These are phyloP conservation scores for Chloroceryle amazona DNA, from an alignment of 2,797 vertebrate genomes.

Conservation along the genomic window DNA sequence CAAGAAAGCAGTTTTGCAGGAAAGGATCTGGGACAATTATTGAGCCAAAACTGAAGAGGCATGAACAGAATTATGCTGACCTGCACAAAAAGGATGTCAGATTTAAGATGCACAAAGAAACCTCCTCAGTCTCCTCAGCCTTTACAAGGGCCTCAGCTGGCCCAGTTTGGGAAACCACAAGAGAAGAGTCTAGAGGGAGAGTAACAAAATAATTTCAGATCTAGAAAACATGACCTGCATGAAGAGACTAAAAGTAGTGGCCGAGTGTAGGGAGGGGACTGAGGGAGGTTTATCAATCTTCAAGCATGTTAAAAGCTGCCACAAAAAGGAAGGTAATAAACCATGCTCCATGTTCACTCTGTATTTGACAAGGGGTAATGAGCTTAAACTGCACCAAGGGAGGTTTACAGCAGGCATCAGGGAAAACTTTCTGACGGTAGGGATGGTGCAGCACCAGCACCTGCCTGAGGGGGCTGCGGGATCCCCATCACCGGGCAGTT, in stretches of 20 bases:
- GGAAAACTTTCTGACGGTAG: not conserved
- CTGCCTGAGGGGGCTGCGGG: not conserved
- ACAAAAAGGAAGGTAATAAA: slow-evolving; percentile 13
- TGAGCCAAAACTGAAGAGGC: not conserved
- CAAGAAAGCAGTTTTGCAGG: not conserved
- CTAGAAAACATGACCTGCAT: not conserved
- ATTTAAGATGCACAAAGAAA: not conserved
- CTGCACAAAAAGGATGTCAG: not conserved
- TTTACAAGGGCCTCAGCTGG: not conserved
- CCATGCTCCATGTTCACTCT: not conserved
- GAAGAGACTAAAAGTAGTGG: not conserved
- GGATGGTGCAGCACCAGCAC: not conserved
- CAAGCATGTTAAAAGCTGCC: not conserved
- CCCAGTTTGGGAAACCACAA: not conserved
- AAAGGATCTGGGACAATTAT: not conserved
- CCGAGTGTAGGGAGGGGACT: not conserved
- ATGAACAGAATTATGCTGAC: not conserved
- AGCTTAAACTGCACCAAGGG: slow-evolving; percentile 1
- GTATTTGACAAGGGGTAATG: not conserved
- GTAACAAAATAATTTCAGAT: not conserved
- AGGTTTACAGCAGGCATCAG: not conserved
- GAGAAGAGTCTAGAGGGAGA: not conserved
- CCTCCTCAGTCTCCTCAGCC: not conserved
- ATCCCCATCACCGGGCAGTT: not conserved
- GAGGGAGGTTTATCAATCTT: not conserved